These are phyloP conservation scores for Sorex araneus DNA, from an alignment of 2,113 vertebrate species.

Conservation along the genomic window DNA sequence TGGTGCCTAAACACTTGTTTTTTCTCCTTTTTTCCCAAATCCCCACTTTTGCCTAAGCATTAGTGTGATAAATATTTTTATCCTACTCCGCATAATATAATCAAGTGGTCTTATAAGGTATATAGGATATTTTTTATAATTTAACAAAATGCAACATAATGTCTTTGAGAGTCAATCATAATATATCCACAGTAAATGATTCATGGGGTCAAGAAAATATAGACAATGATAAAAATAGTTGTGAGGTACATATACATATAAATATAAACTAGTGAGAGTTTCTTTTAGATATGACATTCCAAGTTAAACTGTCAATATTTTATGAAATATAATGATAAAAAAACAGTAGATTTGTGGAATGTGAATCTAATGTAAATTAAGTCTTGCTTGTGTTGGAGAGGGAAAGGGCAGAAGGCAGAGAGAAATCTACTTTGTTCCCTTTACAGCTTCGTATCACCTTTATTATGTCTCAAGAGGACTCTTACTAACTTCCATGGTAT, in stretches of 20 bases:
- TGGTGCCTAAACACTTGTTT: not conserved
- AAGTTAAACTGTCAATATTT: not conserved
- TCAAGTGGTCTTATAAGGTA: not conserved
- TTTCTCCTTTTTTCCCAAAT: not conserved
- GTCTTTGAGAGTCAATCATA: not conserved
- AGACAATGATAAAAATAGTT: constrained; percentile 36
- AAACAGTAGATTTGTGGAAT: not conserved
- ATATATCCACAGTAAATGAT: not conserved
- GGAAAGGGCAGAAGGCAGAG: not conserved
- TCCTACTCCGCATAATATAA: not conserved
- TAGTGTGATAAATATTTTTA: not conserved
- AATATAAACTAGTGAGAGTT: not conserved
- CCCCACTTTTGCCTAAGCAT: not conserved
- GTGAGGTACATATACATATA: not conserved
- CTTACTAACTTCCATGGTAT: not conserved
- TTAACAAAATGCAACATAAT: not conserved
- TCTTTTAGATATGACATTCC: not conserved
- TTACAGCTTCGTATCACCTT: not conserved
- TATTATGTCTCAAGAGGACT: not conserved
- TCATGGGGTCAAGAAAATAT: not conserved
- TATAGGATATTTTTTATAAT: constrained; percentile 16
- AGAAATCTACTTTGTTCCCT: not conserved
- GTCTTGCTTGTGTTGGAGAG: not conserved
- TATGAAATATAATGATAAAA: constrained; percentile 39
- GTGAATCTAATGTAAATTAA: not conserved